Evolutionary conservation across 2,113 vertebrate species (phyloP), one percentile per base, ranked within the genome.

Genomic region (Cebidichthys violaceus): DNA sequence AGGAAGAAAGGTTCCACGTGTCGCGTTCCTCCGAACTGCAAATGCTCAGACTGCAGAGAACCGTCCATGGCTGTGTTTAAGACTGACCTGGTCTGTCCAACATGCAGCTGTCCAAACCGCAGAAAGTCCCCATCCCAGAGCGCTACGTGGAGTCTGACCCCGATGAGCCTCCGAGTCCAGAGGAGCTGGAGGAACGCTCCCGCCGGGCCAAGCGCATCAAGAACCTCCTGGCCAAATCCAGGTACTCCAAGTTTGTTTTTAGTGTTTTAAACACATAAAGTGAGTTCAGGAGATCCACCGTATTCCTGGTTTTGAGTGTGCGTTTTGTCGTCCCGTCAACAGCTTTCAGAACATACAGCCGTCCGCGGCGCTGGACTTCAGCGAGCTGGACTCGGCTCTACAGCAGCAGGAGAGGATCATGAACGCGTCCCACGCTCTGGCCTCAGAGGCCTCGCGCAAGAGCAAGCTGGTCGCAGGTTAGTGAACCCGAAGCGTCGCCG

Each of bases 391-490:
- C 93, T 91, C 93, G 0, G 96, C 95, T 82, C 92, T 98, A 31
- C 96, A 97, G 86, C 96, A 97, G 86, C 97, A 98, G 94, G 95
- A 99, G 88, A 95, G 96, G 84, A 97, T 99, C 94, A 98, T 98
- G 95, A 96, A 91, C 65, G 96, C 97, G 82, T 99, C 98, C 82
- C 96, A 96, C 0, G 93, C 96, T 4, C 92, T 99, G 89, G 97
- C 97, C 82, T 97, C 96, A 0, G 97, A 99, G 94, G 97, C 97
- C 66, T 99, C 98, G 9, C 96, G 95, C 88, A 97, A 95, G 87
- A 98, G 98, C 96, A 98, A 96, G 92, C 95, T 97, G 89, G 96
- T 97, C 5, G 97, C 97, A 96, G 97, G 97, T 99, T 77, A 94
- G 95, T 68, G 39, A 0, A 0, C 45, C 9, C 20, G 15, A 47